Evolutionary conservation across 1,140 invertebrate genomes (phyloP).

Genomic region (Dendrolimus kikuchii): DNA sequence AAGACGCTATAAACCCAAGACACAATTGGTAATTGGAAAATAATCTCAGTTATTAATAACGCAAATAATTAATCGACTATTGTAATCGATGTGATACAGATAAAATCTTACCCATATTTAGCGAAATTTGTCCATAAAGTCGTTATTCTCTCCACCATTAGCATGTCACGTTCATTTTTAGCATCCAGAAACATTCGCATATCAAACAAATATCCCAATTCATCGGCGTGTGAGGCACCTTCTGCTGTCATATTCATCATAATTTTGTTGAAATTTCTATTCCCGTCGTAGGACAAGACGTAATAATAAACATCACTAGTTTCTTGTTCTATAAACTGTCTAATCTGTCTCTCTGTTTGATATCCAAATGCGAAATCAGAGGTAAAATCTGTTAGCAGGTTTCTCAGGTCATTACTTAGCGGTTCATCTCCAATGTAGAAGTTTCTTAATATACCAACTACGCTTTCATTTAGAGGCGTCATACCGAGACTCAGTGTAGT

Average conservation of each 20-base stretch:
- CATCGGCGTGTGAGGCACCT: conserved; percentile 25
- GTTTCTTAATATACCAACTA: not conserved
- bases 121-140: conserved; percentile 32
- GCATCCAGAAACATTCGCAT: not conserved
- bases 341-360: conserved; percentile 17
- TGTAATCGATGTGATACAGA: too few relatives aligned
- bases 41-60: too few relatives aligned
- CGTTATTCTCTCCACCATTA: conserved; percentile 22
- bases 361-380: conserved; percentile 20
- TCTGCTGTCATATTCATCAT: conserved; percentile 8
- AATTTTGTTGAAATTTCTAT: conserved; percentile 17
- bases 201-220: conserved; percentile 28
- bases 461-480: not conserved
- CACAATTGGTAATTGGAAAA: too few relatives aligned
- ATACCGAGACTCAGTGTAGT: too few relatives aligned
- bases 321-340: conserved; percentile 17
- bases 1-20: too few relatives aligned
- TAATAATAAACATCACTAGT: conserved; percentile 22
- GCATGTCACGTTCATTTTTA: conserved; percentile 14
- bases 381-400: conserved; percentile 15
- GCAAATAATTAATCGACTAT: too few relatives aligned
- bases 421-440: too few relatives aligned
- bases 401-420: not conserved
- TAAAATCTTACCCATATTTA: conserved; percentile 26
- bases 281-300: conserved; percentile 24